Conservation (phyloP, 2,888 invertebrate species). For the Eurytoma adleriae region DNA sequence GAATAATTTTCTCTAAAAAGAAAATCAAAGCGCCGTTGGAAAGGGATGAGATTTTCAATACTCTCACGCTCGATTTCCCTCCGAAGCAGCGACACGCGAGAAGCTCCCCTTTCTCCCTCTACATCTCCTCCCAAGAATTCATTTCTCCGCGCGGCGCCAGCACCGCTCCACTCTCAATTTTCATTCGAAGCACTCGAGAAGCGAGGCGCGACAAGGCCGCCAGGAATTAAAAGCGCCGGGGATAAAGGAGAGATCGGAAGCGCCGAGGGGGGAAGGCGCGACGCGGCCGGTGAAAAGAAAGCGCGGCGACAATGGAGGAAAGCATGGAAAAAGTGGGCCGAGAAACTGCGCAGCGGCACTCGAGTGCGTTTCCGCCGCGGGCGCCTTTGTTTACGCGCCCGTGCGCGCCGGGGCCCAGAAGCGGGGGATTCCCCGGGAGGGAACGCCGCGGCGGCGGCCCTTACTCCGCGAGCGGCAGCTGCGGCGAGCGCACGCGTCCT, state of each 20-base stretch:
- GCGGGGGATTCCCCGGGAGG: background rate
- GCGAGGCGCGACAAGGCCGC: background rate
- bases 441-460: background rate
- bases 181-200: background rate
- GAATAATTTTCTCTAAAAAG: no score
- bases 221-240: background rate
- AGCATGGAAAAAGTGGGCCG: background rate
- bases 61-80: background rate
- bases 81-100: background rate
- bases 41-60: slow-evolving; percentile 12
- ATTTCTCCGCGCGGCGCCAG: background rate
- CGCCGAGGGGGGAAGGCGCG: background rate
- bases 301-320: background rate
- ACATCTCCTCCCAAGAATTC: background rate
- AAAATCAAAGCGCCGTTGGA: no score
- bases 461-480: background rate
- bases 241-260: background rate
- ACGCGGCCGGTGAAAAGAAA: background rate
- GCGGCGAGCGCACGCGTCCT: background rate
- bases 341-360: background rate
- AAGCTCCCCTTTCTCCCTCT: background rate
- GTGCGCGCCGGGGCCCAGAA: background rate
- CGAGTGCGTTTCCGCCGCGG: slow-evolving; percentile 9
- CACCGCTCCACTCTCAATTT: background rate
- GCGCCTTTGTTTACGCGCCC: background rate